Conservation (phyloP, 1,140 invertebrate species). For the Drosophila asahinai region DNA sequence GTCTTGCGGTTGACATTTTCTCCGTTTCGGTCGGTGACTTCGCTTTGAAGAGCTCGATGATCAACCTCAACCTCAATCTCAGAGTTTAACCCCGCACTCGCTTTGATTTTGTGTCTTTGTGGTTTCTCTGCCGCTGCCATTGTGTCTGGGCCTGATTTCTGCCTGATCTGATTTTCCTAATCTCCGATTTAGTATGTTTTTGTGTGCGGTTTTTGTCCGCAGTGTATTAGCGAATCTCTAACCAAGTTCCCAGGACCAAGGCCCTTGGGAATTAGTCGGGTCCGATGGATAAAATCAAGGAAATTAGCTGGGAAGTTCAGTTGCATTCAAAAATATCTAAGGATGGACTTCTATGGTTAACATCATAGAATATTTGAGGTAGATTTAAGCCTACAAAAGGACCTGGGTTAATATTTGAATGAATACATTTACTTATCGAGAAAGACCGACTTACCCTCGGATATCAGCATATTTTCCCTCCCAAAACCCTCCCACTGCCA, state of each 20-base stretch:
- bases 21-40: constrained; percentile 68
- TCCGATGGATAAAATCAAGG: too few species aligned
- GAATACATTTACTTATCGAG: too few species aligned
- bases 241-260: neutral
- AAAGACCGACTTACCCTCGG: neutral
- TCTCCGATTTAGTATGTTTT: constrained; percentile 27
- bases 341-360: too few species aligned
- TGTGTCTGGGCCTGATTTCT: constrained; percentile 23
- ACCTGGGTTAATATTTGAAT: too few species aligned
- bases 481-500: neutral
- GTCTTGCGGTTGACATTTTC: constrained; percentile 79
- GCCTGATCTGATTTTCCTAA: constrained; percentile 56
- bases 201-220: constrained; percentile 2
- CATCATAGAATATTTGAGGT: too few species aligned
- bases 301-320: too few species aligned
- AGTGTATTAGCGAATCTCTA: neutral
- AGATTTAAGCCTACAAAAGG: too few species aligned
- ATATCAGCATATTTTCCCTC: neutral
- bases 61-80: constrained; percentile 21
- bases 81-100: constrained; percentile 27
- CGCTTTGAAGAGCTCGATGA: constrained; percentile 62
- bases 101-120: constrained; percentile 28
- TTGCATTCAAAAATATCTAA: too few species aligned
- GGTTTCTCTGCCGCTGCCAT: constrained; percentile 32
- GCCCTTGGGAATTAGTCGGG: neutral